Percentiles rank a stretch among this genome's conserved stretches.
Evolutionary conservation across 1,140 invertebrate genomes (phyloP).

Genomic region (Caligus rogercresseyi): DNA sequence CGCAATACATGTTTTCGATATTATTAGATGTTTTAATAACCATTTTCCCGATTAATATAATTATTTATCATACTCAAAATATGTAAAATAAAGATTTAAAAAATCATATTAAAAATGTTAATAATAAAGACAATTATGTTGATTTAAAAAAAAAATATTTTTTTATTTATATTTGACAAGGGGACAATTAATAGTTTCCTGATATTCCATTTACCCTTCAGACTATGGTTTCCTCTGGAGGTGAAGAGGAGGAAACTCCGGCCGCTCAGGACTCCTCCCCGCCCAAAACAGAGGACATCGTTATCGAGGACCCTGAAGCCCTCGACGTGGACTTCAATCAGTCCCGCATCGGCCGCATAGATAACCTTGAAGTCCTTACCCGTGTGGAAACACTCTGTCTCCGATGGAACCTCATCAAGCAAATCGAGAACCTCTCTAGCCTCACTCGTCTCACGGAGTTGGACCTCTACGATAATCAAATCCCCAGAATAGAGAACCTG

Average conservation of each 20-base stretch:
- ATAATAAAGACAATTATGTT: too few relatives aligned
- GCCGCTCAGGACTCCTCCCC: constrained; percentile 24
- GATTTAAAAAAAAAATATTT: too few relatives aligned
- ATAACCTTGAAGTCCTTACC: constrained; percentile 54
- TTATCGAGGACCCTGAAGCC: constrained; percentile 28
- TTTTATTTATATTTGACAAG: too few relatives aligned
- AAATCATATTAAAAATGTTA: too few relatives aligned
- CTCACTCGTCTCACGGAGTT: constrained; percentile 59
- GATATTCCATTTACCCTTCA: too few relatives aligned
- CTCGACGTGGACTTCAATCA: constrained; percentile 71
- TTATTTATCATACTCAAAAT: too few relatives aligned
- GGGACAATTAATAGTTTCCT: too few relatives aligned
- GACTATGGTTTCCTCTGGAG: not conserved
- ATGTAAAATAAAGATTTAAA: too few relatives aligned
- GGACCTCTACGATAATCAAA: constrained; percentile 93
- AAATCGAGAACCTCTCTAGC: constrained; percentile 66
- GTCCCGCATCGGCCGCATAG: constrained; percentile 55
- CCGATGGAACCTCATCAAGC: constrained; percentile 85
- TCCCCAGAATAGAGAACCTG: constrained; percentile 71
- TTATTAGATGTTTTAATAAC: too few relatives aligned
- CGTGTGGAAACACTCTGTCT: constrained; percentile 61
- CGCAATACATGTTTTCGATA: too few relatives aligned
- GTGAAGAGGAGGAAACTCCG: constrained; percentile 1
- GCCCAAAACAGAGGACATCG: constrained; percentile 26
- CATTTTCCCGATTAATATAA: too few relatives aligned